Evolutionary conservation across 2,113 vertebrate species (phyloP).

Genomic region (Haemorhous mexicanus): DNA sequence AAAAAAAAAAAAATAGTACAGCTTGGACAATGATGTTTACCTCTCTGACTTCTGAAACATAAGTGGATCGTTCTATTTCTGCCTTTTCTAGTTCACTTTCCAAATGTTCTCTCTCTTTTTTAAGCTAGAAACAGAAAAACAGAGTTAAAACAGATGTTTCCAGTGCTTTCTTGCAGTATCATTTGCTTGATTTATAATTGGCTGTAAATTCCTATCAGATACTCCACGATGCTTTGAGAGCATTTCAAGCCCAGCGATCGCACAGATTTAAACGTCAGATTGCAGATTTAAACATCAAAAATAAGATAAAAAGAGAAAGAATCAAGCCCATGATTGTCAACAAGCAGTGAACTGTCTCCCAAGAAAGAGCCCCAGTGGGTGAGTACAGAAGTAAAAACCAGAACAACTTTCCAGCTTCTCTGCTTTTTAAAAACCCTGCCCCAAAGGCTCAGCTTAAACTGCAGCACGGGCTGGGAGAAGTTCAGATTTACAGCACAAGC

Average conservation of each 20-base stretch:
- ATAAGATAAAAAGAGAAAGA: background rate
- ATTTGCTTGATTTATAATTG: background rate
- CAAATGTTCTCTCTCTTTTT: conserved; percentile 89
- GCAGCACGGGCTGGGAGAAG: background rate
- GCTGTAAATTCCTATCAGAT: background rate
- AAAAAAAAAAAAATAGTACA: background rate
- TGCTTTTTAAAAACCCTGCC: background rate
- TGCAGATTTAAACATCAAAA: background rate
- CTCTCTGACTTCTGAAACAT: conserved; percentile 95
- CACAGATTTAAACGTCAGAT: background rate
- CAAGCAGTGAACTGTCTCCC: background rate
- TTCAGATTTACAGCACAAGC: background rate
- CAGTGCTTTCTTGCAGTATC: background rate
- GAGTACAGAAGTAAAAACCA: background rate
- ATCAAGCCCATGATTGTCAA: background rate
- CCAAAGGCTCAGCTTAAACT: background rate
- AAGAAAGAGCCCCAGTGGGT: background rate
- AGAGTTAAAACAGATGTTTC: conserved; percentile 23
- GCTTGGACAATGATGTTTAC: conserved; percentile 68
- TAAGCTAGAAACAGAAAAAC: conserved; percentile 77
- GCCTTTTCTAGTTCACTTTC: conserved; percentile 92
- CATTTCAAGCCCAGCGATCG: background rate
- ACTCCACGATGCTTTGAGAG: background rate
- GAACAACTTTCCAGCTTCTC: background rate
- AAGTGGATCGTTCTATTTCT: conserved; percentile 90